Evolutionary conservation across 2,888 invertebrate species (phyloP).

Genomic region (Smittia aterrima): DNA sequence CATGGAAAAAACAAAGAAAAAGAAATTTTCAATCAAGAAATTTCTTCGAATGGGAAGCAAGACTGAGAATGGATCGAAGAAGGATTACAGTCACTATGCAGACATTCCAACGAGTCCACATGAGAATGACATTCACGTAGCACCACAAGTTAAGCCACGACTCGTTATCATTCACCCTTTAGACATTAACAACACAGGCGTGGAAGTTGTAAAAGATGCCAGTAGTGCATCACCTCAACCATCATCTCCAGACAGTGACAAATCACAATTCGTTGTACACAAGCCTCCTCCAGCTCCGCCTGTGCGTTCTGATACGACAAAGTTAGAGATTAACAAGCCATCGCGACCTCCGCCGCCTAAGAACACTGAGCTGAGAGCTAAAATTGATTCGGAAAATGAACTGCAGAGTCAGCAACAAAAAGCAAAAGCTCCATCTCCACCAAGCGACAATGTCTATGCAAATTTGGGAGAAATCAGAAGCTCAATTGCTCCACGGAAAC

Average conservation of each 20-base stretch:
- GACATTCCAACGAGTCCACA: conserved; percentile 28
- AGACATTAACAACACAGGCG: conserved; percentile 77
- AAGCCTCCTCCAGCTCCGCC: conserved; percentile 72
- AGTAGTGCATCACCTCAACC: conserved; percentile 54
- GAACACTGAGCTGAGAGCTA: conserved; percentile 62
- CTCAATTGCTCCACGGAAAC: conserved; percentile 77
- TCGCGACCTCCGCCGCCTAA: conserved; percentile 73
- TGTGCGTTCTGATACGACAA: conserved; percentile 59
- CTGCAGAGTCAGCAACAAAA: conserved; percentile 55
- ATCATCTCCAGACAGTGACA: conserved; percentile 52
- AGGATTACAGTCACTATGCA: conserved; percentile 48
- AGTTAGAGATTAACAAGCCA: conserved; percentile 60
- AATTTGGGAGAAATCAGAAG: conserved; percentile 82
- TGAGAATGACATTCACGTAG: background rate
- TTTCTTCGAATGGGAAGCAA: conserved; percentile 72
- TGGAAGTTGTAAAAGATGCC: conserved; percentile 71
- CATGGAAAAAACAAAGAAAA: conserved; percentile 62
- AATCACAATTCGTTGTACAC: conserved; percentile 44
- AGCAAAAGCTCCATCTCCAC: conserved; percentile 46
- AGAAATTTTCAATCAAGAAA: conserved; percentile 79
- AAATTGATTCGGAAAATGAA: conserved; percentile 49
- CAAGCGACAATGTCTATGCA: conserved; percentile 70
- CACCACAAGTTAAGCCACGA: conserved; percentile 67
- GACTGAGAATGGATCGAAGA: conserved; percentile 54
- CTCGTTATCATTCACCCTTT: conserved; percentile 85